Base-by-base conservation (phyloP, 2,113 vertebrate genomes). In the Sander vitreus region DNA sequence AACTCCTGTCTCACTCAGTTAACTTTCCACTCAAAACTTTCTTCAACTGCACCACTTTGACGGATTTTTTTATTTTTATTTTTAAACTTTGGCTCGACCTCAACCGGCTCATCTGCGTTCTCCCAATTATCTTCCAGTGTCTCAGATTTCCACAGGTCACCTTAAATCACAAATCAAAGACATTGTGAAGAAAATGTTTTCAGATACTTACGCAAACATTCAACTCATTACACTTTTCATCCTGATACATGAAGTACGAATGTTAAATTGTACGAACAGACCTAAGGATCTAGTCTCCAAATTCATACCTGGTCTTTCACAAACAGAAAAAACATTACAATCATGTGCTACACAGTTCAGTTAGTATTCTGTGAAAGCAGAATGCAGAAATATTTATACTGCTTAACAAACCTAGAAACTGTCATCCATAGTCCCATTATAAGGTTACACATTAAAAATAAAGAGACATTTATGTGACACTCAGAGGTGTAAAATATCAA, bases 21-120 rank as follows among this genome's bases (percentile, higher is more conserved):
- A 86, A 87, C 89, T 91, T 91, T 91, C 84, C 86, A 77, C 92
- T 84, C 78, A 59, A 62, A 91, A 89, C 84, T 81, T 85, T 90
- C 89, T 79, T 85, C 81, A 80, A 85, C 91, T 72, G 85, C 88
- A 83, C 53, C 72, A 84, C 86, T 91, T 86, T 83, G 85, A 83
- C 81, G 63, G n/a, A 53, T 36, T 12, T 55, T 55, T 54, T 19
- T 54, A 23, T 45, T 47, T 51, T 18, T 48, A 27, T 45, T 23
- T 27, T 7, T 55, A 15, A 18, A 73, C 81, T 86, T 66, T 81
- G 70, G 69, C 83, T 84, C 70, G 23, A 89, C 85, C 81, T 86
- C 25, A 75, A 55, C 73, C 19, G 43, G 68, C 64, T 86, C 75
- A 74, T 89, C 85, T 74, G 72, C n/a, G 21, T 59, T 85, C 84